These are phyloP conservation scores for Craniophora ligustri DNA, from an alignment of 2,888 invertebrate genomes.

Conservation along the genomic window DNA sequence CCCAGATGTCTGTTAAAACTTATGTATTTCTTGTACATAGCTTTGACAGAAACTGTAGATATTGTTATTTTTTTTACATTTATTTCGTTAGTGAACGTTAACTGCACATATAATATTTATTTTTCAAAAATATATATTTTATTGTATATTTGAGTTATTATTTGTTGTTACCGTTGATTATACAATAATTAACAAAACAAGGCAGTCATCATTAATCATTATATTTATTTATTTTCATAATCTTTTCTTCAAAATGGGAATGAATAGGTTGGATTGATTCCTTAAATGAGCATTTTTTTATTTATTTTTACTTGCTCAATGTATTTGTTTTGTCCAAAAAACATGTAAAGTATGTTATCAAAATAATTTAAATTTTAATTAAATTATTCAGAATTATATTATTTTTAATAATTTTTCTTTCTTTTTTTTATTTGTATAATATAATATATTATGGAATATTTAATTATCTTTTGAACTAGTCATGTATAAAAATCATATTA, in stretches of 20 bases:
- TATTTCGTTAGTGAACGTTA: conserved; percentile 34
- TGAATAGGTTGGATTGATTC: conserved; percentile 73
- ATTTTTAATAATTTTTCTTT: conserved; percentile 3
- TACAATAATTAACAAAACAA: conserved; percentile 9
- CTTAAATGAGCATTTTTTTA: conserved; percentile 24
- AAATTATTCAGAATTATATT: no score
- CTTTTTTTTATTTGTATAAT: no score
- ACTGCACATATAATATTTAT: conserved; percentile 12
- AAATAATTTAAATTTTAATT: no score
- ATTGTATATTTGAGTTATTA: neutral
- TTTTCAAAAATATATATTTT: neutral
- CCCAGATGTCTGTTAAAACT: conserved; percentile 22
- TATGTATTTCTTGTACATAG: conserved; percentile 43
- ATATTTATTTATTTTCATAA: no score
- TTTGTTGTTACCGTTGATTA: conserved; percentile 45
- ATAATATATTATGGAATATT: neutral
- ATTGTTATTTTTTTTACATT: conserved; percentile 10
- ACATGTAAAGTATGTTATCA: no score
- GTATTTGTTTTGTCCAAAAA: no score
- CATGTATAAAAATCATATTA: neutral
- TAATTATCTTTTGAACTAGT: conserved; percentile 19
- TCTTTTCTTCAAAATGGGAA: conserved; percentile 49
- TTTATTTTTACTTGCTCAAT: neutral
- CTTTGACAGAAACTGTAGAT: conserved; percentile 30
- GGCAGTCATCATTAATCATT: conserved; percentile 5